Conservation (phyloP, 2,888 invertebrate species). For the Spialia ferax region DNA sequence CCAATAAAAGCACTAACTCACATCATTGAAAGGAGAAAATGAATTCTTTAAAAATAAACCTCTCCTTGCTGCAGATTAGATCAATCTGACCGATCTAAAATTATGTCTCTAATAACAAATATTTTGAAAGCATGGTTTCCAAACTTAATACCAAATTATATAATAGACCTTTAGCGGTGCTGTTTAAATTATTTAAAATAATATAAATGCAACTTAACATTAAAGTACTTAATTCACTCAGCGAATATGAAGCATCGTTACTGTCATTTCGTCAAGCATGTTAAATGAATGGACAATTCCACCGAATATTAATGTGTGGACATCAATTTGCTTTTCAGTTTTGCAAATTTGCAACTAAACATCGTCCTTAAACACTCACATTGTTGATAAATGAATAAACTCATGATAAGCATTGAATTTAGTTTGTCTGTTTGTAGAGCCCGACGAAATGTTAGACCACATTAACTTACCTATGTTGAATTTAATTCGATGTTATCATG, state of each 20-base stretch:
- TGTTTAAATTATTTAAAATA: no score
- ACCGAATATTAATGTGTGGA: constrained; percentile 27
- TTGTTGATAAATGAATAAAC: constrained; percentile 36
- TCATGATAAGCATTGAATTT: constrained; percentile 37
- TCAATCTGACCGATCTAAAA: no score
- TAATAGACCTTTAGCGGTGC: no score
- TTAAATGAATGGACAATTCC: constrained; percentile 29
- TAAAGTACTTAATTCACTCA: constrained; percentile 2
- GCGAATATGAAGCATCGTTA: constrained; percentile 5
- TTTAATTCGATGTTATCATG: no score
- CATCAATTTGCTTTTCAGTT: constrained; percentile 35
- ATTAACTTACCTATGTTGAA: no score
- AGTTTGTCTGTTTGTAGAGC: background rate
- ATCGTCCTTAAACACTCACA: constrained; percentile 37
- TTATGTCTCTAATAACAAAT: no score
- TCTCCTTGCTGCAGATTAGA: no score
- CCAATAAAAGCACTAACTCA: no score
- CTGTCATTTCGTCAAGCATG: constrained; percentile 22
- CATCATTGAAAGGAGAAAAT: no score
- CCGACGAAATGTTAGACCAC: background rate
- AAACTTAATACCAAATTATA: no score
- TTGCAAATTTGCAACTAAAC: constrained; percentile 34
- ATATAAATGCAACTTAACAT: background rate
- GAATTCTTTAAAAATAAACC: no score
- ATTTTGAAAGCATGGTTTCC: no score